Conservation (phyloP, 1,140 invertebrate species). For the Vollenhovia emeryi region DNA sequence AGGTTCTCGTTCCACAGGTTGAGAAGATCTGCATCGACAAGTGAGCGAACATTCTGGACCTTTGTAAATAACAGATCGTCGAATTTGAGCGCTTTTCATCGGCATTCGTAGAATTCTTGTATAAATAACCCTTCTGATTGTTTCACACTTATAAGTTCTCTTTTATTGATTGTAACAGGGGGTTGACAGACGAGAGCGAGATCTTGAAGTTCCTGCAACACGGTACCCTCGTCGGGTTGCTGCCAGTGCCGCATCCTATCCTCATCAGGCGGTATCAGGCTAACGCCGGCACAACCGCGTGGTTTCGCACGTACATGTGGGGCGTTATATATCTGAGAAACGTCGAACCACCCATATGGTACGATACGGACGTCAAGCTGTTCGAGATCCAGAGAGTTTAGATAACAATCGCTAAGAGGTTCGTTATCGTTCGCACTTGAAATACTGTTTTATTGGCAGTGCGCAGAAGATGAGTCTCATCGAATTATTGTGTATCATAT, state of each 20-base stretch:
- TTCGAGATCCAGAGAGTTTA: constrained; percentile 98
- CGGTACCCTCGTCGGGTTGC: constrained; percentile 98
- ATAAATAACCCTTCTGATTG: neutral
- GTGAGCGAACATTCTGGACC: constrained; percentile 87
- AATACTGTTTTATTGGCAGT: constrained; percentile 56
- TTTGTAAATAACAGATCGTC: neutral
- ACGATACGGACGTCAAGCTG: constrained; percentile 99
- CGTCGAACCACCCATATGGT: constrained; percentile 99
- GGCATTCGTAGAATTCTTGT: neutral
- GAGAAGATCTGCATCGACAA: constrained; percentile 99
- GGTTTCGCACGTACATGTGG: constrained; percentile 99
- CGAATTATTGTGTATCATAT: constrained; percentile 1
- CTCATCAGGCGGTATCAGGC: constrained; percentile 99
- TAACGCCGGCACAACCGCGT: constrained; percentile 98
- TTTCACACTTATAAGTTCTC: constrained; percentile 10
- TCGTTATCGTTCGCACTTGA: constrained; percentile 38
- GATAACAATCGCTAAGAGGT: constrained; percentile 64
- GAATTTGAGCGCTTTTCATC: neutral
- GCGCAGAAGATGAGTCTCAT: constrained; percentile 31
- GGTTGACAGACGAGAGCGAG: constrained; percentile 99
- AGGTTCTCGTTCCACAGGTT: constrained; percentile 99
- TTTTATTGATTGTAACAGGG: constrained; percentile 86
- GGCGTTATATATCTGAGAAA: constrained; percentile 99
- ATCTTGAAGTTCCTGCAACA: constrained; percentile 99
- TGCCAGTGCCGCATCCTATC: constrained; percentile 99